Conservation (phyloP, 2,113 vertebrate genomes). For the Halichoerus grypus region DNA sequence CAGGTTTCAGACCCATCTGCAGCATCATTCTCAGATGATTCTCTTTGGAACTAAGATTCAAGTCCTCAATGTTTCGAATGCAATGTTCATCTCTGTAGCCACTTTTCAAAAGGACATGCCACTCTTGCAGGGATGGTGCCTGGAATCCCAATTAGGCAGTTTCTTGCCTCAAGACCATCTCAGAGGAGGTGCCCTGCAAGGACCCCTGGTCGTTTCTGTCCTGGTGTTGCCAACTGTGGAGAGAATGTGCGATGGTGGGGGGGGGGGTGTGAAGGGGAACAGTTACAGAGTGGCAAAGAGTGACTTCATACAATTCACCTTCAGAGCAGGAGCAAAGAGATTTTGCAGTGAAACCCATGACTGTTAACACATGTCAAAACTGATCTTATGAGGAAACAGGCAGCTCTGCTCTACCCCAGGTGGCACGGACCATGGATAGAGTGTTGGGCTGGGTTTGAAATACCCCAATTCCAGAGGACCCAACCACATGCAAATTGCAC, state of each 20-base stretch:
- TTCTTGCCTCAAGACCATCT: background rate
- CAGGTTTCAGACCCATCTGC: constrained; percentile 52
- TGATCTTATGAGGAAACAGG: background rate
- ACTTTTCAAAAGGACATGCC: constrained; percentile 42
- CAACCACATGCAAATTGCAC: background rate
- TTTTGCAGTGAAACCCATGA: constrained; percentile 7
- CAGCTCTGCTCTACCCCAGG: background rate
- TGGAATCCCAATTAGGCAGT: background rate
- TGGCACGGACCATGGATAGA: background rate
- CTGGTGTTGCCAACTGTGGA: background rate
- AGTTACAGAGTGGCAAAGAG: background rate
- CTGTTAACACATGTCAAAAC: background rate
- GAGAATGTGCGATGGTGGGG: background rate
- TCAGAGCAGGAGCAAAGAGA: constrained; percentile 4
- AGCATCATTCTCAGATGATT: constrained; percentile 62
- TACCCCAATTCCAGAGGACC: background rate
- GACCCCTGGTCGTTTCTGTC: background rate
- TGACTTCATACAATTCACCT: background rate
- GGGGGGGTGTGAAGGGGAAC: accelerated
- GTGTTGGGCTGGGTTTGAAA: background rate
- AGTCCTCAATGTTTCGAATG: constrained; percentile 18
- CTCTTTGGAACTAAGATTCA: constrained; percentile 61
- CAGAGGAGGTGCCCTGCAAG: background rate
- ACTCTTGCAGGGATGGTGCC: background rate
- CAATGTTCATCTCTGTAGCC: constrained; percentile 34